Percentiles rank a stretch among this genome's conserved stretches.
Conservation (phyloP, 2,797 vertebrate species). For the Miichthys miiuy region DNA sequence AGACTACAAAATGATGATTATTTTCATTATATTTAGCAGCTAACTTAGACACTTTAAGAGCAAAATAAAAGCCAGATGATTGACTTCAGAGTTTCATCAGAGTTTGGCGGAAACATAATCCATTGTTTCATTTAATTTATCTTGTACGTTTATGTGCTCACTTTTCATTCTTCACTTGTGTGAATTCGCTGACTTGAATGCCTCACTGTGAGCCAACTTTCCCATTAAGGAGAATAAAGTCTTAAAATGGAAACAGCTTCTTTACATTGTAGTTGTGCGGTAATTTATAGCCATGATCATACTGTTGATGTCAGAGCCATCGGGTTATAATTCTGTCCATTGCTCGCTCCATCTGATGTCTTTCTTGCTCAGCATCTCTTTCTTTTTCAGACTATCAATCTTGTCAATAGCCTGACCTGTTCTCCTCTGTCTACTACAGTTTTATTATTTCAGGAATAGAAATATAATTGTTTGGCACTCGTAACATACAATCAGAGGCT, state of each 20-base stretch:
- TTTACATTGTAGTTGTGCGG: constrained; percentile 26
- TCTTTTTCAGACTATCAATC: not conserved
- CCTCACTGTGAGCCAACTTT: constrained; percentile 34
- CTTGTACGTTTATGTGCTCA: not conserved
- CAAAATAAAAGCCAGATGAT: constrained; percentile 10
- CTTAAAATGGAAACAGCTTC: constrained; percentile 20
- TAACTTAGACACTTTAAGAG: not conserved
- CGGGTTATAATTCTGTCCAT: constrained; percentile 20
- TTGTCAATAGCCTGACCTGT: constrained; percentile 12
- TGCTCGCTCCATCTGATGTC: constrained; percentile 8
- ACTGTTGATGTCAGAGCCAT: constrained; percentile 7
- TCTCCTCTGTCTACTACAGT: constrained; percentile 16
- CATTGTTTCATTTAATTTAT: not conserved
- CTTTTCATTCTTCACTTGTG: constrained; percentile 4
- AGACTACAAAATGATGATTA: not conserved
- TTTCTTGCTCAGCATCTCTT: constrained; percentile 1
- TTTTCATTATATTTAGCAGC: not conserved
- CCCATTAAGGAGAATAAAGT: constrained; percentile 32
- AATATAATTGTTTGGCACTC: constrained; percentile 56
- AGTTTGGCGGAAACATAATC: not conserved
- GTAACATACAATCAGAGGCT: constrained; percentile 64
- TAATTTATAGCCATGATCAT: constrained; percentile 37
- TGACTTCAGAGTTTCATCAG: not conserved
- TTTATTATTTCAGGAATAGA: constrained; percentile 66
- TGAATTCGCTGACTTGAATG: constrained; percentile 7